Base-by-base conservation (phyloP, 2,888 invertebrate species). In the Drosophila nigritarsus region DNA sequence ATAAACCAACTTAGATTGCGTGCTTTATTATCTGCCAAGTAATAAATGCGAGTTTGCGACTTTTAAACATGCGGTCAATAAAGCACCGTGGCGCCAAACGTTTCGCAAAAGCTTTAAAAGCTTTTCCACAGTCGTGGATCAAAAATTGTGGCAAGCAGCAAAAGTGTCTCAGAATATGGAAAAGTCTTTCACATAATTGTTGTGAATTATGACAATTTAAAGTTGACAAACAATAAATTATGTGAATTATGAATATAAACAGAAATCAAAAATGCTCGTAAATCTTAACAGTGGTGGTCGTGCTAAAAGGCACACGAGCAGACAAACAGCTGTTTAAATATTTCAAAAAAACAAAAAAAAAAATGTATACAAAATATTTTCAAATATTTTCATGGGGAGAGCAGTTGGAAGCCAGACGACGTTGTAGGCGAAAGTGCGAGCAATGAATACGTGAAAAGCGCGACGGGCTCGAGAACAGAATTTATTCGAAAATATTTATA, bases 321-420 rank as follows among this genome's bases (percentile, higher is more conserved):
- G 45, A 18, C 4, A 51, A 85, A 71, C 82, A 86, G 86, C 83
- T 86, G 86, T 82, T 78, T 34, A n/a, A 18, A 62, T 64, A 32
- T 59, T 65, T 72, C 2, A 5, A 29, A 9, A 29, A 53, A 36
- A 55, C 18, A 55, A 13, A 50, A 69, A 69, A 80, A 71, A 71
- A 80, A 77, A 66, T 73, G 71, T 77, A 77, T 70, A 85, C 74
- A 85, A 73, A 62, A 67, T 29, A 69, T 73, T 48, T 69, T 72
- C 36, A 58, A 87, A 78, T 69, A 83, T 73, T 64, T 60, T 74
- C 51, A 36, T 49, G 67, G 53, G 24, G 60, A 40, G 58, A 65
- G 72, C 87, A 89, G 84, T 83, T 73, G 55, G 68, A 74, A 73
- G 69, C 48, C 60, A 74, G 89, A 73, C 78, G 73, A 80, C 73